These are phyloP conservation scores for Geodia barretti DNA, from an alignment of 37 sponge, comb jelly and placozoan species.

Conservation along the genomic window DNA sequence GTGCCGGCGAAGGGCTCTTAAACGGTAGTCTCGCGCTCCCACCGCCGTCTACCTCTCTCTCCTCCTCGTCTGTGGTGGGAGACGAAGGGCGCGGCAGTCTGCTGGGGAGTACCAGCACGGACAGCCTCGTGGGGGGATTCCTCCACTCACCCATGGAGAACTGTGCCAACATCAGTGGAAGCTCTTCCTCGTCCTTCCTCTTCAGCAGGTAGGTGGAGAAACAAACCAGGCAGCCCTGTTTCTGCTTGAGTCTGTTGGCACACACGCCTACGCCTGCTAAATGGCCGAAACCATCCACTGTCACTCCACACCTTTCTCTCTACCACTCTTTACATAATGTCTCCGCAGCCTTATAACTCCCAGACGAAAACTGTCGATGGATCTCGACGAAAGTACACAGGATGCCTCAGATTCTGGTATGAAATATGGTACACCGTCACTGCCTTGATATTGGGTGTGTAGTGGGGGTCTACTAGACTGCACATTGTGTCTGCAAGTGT, in stretches of 20 bases:
- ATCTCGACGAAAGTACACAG: constrained; percentile 35
- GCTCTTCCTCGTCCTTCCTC: not conserved
- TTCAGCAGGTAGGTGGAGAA: not conserved
- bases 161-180: not conserved
- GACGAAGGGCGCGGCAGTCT: not conserved
- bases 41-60: too few species aligned
- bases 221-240: not conserved
- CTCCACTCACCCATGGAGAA: constrained; percentile 18
- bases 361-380: constrained; percentile 38
- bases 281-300: not conserved
- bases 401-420: not conserved
- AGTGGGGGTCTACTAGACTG: too few species aligned
- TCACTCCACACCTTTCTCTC: not conserved
- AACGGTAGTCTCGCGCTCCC: too few species aligned
- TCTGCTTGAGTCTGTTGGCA: not conserved
- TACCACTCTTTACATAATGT: not conserved
- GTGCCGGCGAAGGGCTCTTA: too few species aligned
- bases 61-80: not conserved
- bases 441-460: too few species aligned
- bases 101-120: not conserved
- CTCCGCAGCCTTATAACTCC: constrained; percentile 21
- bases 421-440: not conserved
- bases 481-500: too few species aligned
- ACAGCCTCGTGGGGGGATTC: not conserved
- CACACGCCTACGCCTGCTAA: not conserved